Base-by-base conservation (phyloP, 2,113 vertebrate species). In the Mastomys coucha region DNA sequence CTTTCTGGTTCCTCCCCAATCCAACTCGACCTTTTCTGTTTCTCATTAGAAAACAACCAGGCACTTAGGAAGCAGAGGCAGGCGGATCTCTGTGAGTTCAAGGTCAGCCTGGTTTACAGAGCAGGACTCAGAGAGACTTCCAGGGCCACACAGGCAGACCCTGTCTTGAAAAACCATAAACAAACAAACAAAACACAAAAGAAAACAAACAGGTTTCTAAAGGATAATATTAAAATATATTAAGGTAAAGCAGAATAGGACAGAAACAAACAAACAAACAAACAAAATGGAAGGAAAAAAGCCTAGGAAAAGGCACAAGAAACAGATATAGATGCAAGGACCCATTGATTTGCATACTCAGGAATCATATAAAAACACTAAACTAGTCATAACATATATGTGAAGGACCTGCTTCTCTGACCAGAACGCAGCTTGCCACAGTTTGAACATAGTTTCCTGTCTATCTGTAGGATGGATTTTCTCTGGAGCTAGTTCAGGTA, bases 391-490 rank as follows among this genome's bases (percentile, higher is more conserved):
- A 28, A 26, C 5, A 28, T 0, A 39, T 39, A 82, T 12, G 2
- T 12, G 39, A 28, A 63, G 24, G 7, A 63, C 7, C 13, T 28
- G 81, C 81, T 63, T 42, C 81, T 39, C n/a, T 63, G n/a, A 24
- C 56, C 24, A 28, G 56, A 63, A 14, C 42, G 56, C 36, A 86
- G 13, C 22, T 86, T 94, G 51, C 63, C 19, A 85, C 58, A 60
- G 82, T 88, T 26, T 95, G 77, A 87, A 4, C 39, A 67, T 86
- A 39, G 89, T 91, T 92, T 65, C 63, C 33, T 77, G 51, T 90
- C 85, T 75, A 42, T 69, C 33, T 94, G 72, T 77, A 26, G 16
- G 75, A 39, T 33, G 1, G 75, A 45, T 77, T 69, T 94, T 97
- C 75, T 95, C 67, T 28, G 75, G 73, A 91, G 33, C 17, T 88